Evolutionary conservation across 2,888 invertebrate species (phyloP).

Genomic region (Drosophila paramelanica): DNA sequence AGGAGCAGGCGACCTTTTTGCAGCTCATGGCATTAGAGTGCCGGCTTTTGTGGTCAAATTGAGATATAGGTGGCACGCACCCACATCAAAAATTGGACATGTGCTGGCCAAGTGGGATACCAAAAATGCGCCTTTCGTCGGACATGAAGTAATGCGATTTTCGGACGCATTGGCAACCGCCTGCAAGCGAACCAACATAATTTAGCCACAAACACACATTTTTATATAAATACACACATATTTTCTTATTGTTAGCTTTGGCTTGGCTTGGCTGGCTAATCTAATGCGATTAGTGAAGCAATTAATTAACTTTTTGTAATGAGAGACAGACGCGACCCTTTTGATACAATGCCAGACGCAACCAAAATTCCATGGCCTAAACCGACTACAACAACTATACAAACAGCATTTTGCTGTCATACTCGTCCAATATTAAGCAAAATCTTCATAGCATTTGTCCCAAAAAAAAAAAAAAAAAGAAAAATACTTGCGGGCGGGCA

Average conservation of each 20-base stretch:
- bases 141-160: constrained; percentile 9
- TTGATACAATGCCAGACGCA: constrained; percentile 3
- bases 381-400: neutral
- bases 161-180: constrained; percentile 1
- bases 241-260: neutral
- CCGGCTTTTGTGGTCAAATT: constrained; percentile 74
- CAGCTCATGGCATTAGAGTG: constrained; percentile 53
- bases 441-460: constrained; percentile 37
- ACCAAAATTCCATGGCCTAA: constrained; percentile 18
- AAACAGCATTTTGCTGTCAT: constrained; percentile 32
- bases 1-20: constrained; percentile 48
- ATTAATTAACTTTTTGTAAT: constrained; percentile 48
- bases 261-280: constrained; percentile 17
- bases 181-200: constrained; percentile 6
- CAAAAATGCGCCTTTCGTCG: constrained; percentile 6
- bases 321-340: constrained; percentile 23
- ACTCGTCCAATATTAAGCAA: constrained; percentile 41
- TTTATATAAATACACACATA: neutral
- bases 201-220: neutral
- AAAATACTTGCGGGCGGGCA: constrained; percentile 23
- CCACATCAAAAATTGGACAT: constrained; percentile 64
- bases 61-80: constrained; percentile 65
- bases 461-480: constrained; percentile 12
- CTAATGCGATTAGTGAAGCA: constrained; percentile 50
- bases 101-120: constrained; percentile 34